Percentiles rank a stretch among this genome's conserved stretches.
Evolutionary conservation across 2,113 vertebrate genomes (phyloP).

Genomic region (Lichenostomus cassidix): DNA sequence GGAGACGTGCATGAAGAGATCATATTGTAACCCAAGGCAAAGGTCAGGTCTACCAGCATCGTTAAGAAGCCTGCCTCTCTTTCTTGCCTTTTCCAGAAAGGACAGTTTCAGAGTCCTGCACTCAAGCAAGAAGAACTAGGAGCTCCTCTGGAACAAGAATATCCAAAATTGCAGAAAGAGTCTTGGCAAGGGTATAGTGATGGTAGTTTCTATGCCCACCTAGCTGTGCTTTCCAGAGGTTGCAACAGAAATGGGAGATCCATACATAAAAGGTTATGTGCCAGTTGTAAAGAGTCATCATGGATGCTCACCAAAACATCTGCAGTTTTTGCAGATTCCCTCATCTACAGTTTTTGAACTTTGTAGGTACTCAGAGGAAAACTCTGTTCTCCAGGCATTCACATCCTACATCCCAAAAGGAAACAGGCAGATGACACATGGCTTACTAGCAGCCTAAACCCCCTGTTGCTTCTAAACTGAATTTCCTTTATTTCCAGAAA

Average conservation of each 20-base stretch:
- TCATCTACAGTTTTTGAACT: background rate
- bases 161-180: background rate
- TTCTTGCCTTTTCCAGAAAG: background rate
- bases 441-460: background rate
- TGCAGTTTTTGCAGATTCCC: background rate
- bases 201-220: background rate
- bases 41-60: background rate
- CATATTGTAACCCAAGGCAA: background rate
- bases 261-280: background rate
- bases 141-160: background rate
- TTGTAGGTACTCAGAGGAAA: background rate
- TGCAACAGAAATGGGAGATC: background rate
- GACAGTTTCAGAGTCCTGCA: background rate
- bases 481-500: background rate
- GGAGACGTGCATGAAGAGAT: background rate
- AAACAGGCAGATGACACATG: background rate
- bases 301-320: background rate
- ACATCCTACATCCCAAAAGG: background rate
- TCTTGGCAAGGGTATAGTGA: background rate
- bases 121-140: background rate
- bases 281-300: background rate
- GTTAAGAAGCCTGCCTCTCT: background rate
- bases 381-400: background rate
- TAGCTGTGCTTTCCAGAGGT: background rate
- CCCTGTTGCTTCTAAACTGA: background rate